Conservation (phyloP, 1,140 invertebrate species). For the Tetraneura akinire region DNA sequence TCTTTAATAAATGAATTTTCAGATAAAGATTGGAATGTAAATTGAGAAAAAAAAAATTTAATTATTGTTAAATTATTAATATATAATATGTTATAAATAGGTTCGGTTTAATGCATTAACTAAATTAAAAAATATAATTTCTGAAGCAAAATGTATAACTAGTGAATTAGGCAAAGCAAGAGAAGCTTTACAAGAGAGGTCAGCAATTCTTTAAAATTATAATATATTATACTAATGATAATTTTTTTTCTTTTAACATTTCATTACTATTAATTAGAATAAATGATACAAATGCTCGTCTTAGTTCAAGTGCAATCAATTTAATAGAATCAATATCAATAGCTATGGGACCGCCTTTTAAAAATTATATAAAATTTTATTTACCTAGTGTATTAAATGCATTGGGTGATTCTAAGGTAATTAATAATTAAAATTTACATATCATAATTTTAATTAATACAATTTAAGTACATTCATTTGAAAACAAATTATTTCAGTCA, state of each 20-base stretch:
- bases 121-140: slow-evolving; percentile 75
- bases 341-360: slow-evolving; percentile 79
- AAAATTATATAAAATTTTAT: slow-evolving; percentile 76
- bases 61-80: neutral
- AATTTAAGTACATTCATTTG: neutral
- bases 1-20: too few species aligned
- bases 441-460: neutral
- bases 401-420: slow-evolving; percentile 71
- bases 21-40: too few species aligned
- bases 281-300: slow-evolving; percentile 87
- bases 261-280: slow-evolving; percentile 62
- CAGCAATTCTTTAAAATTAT: neutral
- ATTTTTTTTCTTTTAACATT: neutral
- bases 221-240: neutral
- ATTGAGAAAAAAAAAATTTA: too few species aligned
- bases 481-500: slow-evolving; percentile 2
- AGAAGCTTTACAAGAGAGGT: slow-evolving; percentile 67
- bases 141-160: slow-evolving; percentile 78
- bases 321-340: slow-evolving; percentile 78
- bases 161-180: slow-evolving; percentile 81
- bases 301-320: slow-evolving; percentile 78
- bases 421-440: neutral
- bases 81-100: slow-evolving; percentile 57
- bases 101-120: slow-evolving; percentile 80
- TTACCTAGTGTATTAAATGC: slow-evolving; percentile 82